These are phyloP conservation scores for Hippocampus zosterae DNA, from an alignment of 2,113 vertebrate species.

Conservation along the genomic window DNA sequence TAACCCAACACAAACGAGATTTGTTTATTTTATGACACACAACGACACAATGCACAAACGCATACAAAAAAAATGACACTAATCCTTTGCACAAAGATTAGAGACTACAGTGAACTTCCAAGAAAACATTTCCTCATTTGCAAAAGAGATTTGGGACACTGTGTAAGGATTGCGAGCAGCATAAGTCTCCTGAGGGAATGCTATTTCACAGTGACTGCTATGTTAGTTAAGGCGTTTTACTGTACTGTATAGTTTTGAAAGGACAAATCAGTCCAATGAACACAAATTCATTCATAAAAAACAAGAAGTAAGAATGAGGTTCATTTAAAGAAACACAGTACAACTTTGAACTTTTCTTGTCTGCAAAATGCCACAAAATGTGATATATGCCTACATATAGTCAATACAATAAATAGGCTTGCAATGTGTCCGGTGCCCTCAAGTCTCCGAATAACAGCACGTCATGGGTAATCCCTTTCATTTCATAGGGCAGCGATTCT, in stretches of 20 bases:
- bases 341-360: too few species aligned
- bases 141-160: neutral
- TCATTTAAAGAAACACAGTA: too few species aligned
- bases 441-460: too few species aligned
- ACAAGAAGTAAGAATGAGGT: too few species aligned
- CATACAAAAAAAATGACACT: neutral
- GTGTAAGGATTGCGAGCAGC: neutral
- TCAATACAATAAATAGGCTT: too few species aligned
- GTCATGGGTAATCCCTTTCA: too few species aligned
- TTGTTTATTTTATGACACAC: neutral
- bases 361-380: too few species aligned
- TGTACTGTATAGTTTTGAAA: neutral
- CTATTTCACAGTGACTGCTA: neutral
- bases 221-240: neutral
- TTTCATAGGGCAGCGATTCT: too few species aligned
- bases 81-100: constrained; percentile 3
- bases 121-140: constrained; percentile 1
- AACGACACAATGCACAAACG: neutral
- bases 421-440: too few species aligned
- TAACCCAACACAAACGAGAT: neutral
- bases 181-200: neutral
- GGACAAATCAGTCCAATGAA: neutral
- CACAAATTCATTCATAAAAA: neutral
- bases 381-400: too few species aligned
- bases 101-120: neutral